Conservation (phyloP, 2,797 vertebrate genomes). For the Enteromius treurensis region DNA sequence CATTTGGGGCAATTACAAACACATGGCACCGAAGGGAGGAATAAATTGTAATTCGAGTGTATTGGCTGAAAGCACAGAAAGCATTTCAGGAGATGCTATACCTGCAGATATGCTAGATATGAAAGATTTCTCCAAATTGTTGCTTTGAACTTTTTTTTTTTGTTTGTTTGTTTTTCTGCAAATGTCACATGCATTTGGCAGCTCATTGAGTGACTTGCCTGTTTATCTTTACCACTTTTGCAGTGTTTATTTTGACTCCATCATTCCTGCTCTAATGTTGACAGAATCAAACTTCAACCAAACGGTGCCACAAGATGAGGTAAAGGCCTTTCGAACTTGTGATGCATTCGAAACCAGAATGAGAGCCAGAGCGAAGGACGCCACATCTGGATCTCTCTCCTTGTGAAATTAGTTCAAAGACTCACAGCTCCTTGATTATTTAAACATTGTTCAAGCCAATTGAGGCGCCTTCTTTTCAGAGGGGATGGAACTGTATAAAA, state of each 20-base stretch:
- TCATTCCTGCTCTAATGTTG: conserved; percentile 43
- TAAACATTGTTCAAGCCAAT: conserved; percentile 67
- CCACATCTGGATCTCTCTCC: conserved; percentile 64
- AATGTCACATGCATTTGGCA: conserved; percentile 34
- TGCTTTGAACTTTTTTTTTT: background rate
- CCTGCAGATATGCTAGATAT: conserved; percentile 32
- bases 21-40: conserved; percentile 55
- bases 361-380: conserved; percentile 33
- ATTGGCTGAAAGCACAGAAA: conserved; percentile 24
- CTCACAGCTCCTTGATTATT: conserved; percentile 69
- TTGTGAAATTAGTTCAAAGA: conserved; percentile 69
- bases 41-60: conserved; percentile 44
- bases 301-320: conserved; percentile 40
- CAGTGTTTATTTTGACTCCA: conserved; percentile 52
- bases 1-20: conserved; percentile 62
- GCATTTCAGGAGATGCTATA: conserved; percentile 18
- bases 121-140: background rate
- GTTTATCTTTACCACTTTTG: conserved; percentile 50
- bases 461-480: conserved; percentile 60
- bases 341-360: conserved; percentile 21
- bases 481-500: conserved; percentile 58
- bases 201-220: conserved; percentile 29
- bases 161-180: background rate
- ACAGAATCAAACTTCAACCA: conserved; percentile 42
- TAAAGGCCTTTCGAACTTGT: conserved; percentile 20